Conservation (phyloP, 2,797 vertebrate species). For the Acropternis orthonyx region DNA sequence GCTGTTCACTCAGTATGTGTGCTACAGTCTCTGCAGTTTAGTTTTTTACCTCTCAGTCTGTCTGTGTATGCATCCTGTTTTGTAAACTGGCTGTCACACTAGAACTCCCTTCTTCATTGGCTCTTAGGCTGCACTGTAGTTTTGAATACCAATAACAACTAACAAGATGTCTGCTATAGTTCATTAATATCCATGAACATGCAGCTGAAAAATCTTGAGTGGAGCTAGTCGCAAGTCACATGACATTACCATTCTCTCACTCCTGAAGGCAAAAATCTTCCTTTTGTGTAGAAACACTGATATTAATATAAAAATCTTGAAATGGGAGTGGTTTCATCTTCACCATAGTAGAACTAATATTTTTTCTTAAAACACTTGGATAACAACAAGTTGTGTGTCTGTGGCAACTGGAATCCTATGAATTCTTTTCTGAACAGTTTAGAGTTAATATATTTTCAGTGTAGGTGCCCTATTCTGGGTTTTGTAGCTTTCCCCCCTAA, state of each 20-base stretch:
- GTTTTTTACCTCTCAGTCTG: background rate
- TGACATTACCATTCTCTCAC: background rate
- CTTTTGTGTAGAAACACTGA: background rate
- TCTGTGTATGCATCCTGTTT: background rate
- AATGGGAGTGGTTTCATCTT: background rate
- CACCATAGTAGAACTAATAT: background rate
- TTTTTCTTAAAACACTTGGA: background rate
- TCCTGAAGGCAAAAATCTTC: background rate
- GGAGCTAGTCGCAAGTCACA: background rate
- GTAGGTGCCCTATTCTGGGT: accelerated
- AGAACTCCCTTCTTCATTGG: background rate
- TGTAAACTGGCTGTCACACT: background rate
- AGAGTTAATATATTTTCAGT: background rate
- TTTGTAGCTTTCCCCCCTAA: background rate
- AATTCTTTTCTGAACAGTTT: background rate
- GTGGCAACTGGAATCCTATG: background rate
- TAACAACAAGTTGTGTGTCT: background rate
- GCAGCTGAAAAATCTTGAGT: background rate
- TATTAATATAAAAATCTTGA: background rate
- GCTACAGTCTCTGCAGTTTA: background rate
- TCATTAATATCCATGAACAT: accelerated
- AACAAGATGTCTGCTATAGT: background rate
- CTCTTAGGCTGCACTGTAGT: background rate
- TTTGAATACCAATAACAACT: background rate
- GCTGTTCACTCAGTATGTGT: background rate